Evolutionary conservation across 2,888 invertebrate species (phyloP), one percentile per base, ranked within the genome.

Genomic region (Pharmacophagus antenor): DNA sequence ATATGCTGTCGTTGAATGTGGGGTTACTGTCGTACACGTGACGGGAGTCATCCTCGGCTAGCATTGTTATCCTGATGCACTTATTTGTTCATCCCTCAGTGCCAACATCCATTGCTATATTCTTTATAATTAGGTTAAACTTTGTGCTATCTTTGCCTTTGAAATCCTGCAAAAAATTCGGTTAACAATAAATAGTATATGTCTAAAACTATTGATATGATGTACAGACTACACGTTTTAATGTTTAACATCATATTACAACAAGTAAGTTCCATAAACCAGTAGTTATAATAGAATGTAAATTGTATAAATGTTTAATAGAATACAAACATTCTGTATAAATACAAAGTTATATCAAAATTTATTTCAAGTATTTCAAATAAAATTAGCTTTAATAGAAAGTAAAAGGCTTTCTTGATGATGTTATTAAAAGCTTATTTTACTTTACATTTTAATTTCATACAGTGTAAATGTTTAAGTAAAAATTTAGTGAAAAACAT

Each of bases 1-100:
- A 79, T 27, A 80, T 76, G 2, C 77, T 71, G 60, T 76, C 78
- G 62, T 80, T 81, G 15, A 70, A 63, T 2, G 64, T 69, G 7
- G 42, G 18, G 51, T 58, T 66, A 31, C 53, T 68, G 65, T 48
- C 65, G 62, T 71, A 73, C 64, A 67, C 68, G 52, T 67, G 66
- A 42, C 73, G 75, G n/a, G 76, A 69, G 64, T 79, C 81, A 69
- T 84, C 82, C 73, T 78, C 82, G 60, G 82, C 74, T 7, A 85
- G 69, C 88, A 88, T 88, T 70, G 70, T 86, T 71, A 65, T 56
- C 47, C 59, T 54, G 60, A 47, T 64, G 59, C 41, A 7, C 10
- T 47, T 18, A 51, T 64, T 80, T 84, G 75, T 82, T 76, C 80
- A 81, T 80, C 77, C 84, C 81, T 84, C 80, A 77, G 68, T 22